Evolutionary conservation across 2,888 invertebrate species (phyloP).

Genomic region (Drosophila fungiperda): DNA sequence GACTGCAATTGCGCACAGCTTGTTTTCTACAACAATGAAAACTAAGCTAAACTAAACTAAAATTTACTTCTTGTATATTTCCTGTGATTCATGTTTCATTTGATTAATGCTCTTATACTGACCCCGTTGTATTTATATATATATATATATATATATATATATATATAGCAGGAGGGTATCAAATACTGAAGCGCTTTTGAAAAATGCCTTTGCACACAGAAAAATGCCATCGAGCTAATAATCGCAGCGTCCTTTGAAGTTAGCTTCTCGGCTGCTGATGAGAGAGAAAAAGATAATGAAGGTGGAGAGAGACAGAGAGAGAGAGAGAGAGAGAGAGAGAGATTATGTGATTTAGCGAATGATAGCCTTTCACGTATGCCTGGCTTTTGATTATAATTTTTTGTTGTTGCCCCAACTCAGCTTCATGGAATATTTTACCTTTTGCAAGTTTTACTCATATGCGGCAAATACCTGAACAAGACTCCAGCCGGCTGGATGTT

Average conservation of each 20-base stretch:
- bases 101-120: not conserved
- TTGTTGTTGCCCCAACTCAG: conserved; percentile 10
- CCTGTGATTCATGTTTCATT: not conserved
- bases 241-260: conserved; percentile 70
- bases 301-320: conserved; percentile 5
- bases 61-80: not conserved
- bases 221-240: conserved; percentile 74
- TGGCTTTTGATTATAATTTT: conserved; percentile 20
- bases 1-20: not conserved
- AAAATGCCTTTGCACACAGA: conserved; percentile 73
- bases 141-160: not conserved
- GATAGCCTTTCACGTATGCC: conserved; percentile 29
- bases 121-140: conserved; percentile 1
- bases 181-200: conserved; percentile 57
- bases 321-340: not conserved
- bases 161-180: conserved; percentile 20
- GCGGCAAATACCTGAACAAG: conserved; percentile 27
- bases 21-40: not conserved
- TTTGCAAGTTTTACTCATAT: conserved; percentile 48
- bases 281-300: not conserved
- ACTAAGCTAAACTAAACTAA: not conserved
- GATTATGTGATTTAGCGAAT: not conserved
- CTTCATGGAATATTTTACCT: conserved; percentile 28
- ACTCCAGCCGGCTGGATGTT: conserved; percentile 15
- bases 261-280: conserved; percentile 27